These are phyloP conservation scores for Nasonia vitripennis DNA, from an alignment of 1,140 invertebrate species.

Conservation along the genomic window DNA sequence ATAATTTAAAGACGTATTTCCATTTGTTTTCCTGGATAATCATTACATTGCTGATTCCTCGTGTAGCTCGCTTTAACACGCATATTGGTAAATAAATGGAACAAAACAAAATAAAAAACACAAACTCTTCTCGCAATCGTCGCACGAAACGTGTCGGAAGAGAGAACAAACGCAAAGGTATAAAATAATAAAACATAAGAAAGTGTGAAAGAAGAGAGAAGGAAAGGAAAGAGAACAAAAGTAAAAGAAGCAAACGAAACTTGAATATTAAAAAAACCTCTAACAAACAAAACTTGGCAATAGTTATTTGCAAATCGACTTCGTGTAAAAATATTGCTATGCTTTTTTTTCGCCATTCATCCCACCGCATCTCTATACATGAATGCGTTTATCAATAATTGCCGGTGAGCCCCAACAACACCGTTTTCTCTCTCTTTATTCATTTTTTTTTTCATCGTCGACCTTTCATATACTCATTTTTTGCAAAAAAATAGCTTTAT, in stretches of 20 bases:
- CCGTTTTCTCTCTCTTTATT: constrained; percentile 36
- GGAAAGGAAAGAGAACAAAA: constrained; percentile 54
- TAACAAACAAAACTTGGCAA: constrained; percentile 54
- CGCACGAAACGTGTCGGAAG: constrained; percentile 49
- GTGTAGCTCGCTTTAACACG: constrained; percentile 51
- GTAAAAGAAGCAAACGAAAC: constrained; percentile 55
- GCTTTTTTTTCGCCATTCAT: constrained; percentile 53
- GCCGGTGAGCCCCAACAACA: constrained; percentile 34
- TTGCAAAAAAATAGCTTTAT: constrained; percentile 53
- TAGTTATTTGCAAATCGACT: constrained; percentile 62
- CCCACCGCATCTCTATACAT: constrained; percentile 22
- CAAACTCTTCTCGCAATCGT: constrained; percentile 47
- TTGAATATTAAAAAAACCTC: constrained; percentile 51
- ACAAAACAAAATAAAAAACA: constrained; percentile 55
- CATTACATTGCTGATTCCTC: constrained; percentile 53
- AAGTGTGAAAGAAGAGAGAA: constrained; percentile 51
- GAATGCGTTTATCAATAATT: constrained; percentile 44
- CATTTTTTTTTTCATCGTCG: constrained; percentile 40
- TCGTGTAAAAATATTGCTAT: constrained; percentile 70
- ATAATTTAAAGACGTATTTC: constrained; percentile 66
- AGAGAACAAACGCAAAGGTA: constrained; percentile 55
- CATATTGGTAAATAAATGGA: constrained; percentile 52
- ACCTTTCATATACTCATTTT: constrained; percentile 18
- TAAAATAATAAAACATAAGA: constrained; percentile 41
- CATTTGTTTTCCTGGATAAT: constrained; percentile 59